Base-by-base conservation (phyloP, 1,140 invertebrate species). In the Elymnias hypermnestra region DNA sequence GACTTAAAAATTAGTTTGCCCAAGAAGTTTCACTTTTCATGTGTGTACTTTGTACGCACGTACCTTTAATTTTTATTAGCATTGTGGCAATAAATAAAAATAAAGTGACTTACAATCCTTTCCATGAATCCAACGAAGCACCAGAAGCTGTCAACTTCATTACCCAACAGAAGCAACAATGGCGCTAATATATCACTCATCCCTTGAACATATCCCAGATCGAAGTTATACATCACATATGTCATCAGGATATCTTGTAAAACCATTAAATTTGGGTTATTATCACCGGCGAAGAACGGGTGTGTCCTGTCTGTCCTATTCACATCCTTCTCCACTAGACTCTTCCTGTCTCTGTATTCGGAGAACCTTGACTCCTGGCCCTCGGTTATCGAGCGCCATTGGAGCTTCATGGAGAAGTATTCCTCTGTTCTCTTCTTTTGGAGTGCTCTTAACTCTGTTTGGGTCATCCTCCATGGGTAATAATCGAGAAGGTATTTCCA, bases 161-260 rank as follows among this genome's bases (percentile, higher is more conserved):
- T 94, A 45, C 95, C 90, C 89, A 98, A 91, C 7, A 99, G 89
- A 70, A 94, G 92, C 18, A 99, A 87, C 57, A 99, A 93, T 1
- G 98, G 98, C 9, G 97, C 95, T 19, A 99, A 85, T 29, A 99
- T 88, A 87, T 99, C 98, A 68, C 95, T 98, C 98, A 99, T 99
- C 9, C 98, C 95, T 82, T 96, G 94, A 0, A 97, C 95, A 66
- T 97, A 96, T 63, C 97, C 97, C 48, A 99, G 87, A 88, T 99
- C 98, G 87, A 99, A 99, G 87, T 99, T 98, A 75, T 98, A 99
- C 97, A 99, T 99, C n/a, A 97, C 93, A 79, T 99, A 99, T 0
- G 98, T 99, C 95, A 99, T 98, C 1, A 99, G 88, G 67, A 99
- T 96, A 69, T 98, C 95, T 61, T 94, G 91, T 0, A 99, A 83